Evolutionary conservation across 2,888 invertebrate species (phyloP), one percentile per base, ranked within the genome.

Genomic region (Bembecia ichneumoniformis): DNA sequence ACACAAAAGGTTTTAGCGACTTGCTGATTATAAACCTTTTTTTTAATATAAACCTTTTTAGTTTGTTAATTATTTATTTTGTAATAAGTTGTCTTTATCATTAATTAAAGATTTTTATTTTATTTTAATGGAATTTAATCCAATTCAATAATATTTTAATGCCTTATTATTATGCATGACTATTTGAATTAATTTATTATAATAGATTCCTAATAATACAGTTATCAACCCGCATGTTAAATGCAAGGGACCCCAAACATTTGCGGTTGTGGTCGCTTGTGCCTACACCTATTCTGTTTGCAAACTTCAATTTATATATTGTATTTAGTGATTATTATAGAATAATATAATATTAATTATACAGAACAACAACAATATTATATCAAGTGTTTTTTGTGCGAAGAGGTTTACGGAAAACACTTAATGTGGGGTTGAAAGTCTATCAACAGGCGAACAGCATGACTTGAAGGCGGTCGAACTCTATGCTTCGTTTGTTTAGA

Each of bases 391-490:
- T 47, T 40, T 58, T 46, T 35, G 35, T 58, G 59, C 56, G 59
- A 63, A 43, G 61, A 61, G 60, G 64, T 64, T 71, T 64, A 61
- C 58, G 59, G 71, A 73, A 76, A 80, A 77, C 81, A 78, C 74
- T 81, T 80, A 78, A 74, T 72, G 67, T 68, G 66, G 68, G 78
- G 73, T 77, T 66, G 72, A 74, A 77, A 78, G 76, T 79, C 78
- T 77, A 82, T 82, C 80, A 81, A 77, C 77, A 73, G 68, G 73
- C 75, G 74, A 70, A 68, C 71, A 70, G 74, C 68, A 70, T 69
- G 74, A 71, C 73, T 75, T 63, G 73, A 59, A 77, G 74, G 66
- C 63, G 63, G 61, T 52, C 40, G 14, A 46, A 48, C 48, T 47
- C 49, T 15, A 5, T 49, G 53, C 48, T 45, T 46, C 49, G 46